Evolutionary conservation across 2,113 vertebrate species (phyloP).

Genomic region (Lagopus leucura): DNA sequence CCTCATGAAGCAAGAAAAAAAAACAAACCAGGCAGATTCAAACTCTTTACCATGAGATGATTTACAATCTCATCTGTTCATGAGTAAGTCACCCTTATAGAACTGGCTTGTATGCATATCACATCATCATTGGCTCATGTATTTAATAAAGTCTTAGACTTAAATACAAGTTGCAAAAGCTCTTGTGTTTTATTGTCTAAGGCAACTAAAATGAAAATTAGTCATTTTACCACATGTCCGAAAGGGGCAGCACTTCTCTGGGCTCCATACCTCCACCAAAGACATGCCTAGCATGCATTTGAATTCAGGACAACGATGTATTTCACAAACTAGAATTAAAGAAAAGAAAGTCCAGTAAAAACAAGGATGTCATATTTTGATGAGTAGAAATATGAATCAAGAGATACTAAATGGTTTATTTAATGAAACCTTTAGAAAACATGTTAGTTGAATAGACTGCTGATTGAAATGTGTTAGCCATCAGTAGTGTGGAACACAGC

Average conservation of each 20-base stretch:
- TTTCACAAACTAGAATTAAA: constrained; percentile 85
- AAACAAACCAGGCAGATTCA: background rate
- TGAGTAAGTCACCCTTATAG: background rate
- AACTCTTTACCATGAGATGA: background rate
- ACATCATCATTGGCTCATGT: background rate
- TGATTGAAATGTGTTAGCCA: background rate
- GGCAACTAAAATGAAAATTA: background rate
- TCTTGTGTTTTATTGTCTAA: background rate
- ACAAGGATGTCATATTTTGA: background rate
- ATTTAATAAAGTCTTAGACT: background rate
- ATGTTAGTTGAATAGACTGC: background rate
- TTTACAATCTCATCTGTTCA: background rate
- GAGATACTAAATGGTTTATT: background rate
- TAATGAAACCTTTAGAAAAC: background rate
- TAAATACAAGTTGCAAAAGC: background rate
- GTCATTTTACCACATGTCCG: constrained; percentile 87
- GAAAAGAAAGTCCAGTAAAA: background rate
- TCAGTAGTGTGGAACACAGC: background rate
- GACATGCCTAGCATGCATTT: constrained; percentile 87
- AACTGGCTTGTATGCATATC: background rate
- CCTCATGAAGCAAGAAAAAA: background rate
- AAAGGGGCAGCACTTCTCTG: constrained; percentile 88
- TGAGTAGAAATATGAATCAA: background rate
- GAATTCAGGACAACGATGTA: constrained; percentile 85
- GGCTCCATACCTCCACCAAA: constrained; percentile 81